Evolutionary conservation across 2,797 vertebrate species (phyloP).

Genomic region (Chanos chanos): DNA sequence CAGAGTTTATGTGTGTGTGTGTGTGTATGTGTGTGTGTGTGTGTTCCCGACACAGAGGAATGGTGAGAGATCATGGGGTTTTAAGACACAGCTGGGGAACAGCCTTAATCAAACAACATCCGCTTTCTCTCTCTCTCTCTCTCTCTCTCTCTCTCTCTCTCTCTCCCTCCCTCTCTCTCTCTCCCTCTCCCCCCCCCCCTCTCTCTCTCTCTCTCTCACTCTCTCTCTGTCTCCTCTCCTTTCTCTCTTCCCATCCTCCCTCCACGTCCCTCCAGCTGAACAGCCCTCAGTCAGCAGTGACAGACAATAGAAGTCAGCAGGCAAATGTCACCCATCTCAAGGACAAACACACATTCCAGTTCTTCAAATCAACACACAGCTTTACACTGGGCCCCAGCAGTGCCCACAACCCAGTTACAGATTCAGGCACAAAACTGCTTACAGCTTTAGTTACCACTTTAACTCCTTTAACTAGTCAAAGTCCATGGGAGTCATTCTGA

Average conservation of each 20-base stretch:
- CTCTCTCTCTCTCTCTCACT: slow-evolving; percentile 16
- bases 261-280: slow-evolving; percentile 18
- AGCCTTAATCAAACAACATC: slow-evolving; percentile 21
- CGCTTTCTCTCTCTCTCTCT: slow-evolving; percentile 28
- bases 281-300: slow-evolving; percentile 25
- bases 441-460: too few species aligned
- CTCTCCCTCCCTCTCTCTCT: slow-evolving; percentile 38
- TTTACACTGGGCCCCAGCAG: neutral
- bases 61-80: slow-evolving; percentile 45
- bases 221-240: slow-evolving; percentile 39
- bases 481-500: too few species aligned
- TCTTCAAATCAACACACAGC: neutral
- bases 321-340: slow-evolving; percentile 36
- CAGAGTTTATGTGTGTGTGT: neutral
- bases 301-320: slow-evolving; percentile 27
- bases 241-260: slow-evolving; percentile 28
- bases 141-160: slow-evolving; percentile 13
- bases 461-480: too few species aligned
- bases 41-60: slow-evolving; percentile 4
- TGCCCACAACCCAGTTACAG: neutral
- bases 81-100: slow-evolving; percentile 51
- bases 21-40: neutral
- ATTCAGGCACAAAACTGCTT: neutral
- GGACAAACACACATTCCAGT: slow-evolving; percentile 27
- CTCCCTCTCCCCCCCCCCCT: slow-evolving; percentile 47